These are phyloP conservation scores for Eurytoma adleriae DNA, from an alignment of 2,888 invertebrate genomes.

Conservation along the genomic window DNA sequence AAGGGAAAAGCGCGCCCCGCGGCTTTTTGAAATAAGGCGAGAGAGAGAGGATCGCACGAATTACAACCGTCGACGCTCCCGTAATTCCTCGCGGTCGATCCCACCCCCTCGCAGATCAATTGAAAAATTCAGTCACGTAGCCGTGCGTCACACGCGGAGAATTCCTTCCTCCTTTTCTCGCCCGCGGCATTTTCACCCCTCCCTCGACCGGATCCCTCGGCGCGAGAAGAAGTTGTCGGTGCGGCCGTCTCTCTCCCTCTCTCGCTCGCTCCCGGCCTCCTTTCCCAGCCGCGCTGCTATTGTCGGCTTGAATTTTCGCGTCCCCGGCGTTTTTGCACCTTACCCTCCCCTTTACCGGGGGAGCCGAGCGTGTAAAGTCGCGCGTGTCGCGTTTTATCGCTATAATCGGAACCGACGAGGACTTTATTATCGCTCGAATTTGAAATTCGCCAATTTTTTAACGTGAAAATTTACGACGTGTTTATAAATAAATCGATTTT, in stretches of 20 bases:
- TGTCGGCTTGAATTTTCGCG: slow-evolving; percentile 22
- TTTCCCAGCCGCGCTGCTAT: too few relatives aligned
- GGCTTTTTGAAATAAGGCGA: not conserved
- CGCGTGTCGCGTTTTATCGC: not conserved
- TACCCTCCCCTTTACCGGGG: not conserved
- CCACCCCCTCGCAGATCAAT: slow-evolving; percentile 27
- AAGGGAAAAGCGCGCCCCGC: too few relatives aligned
- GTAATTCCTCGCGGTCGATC: slow-evolving; percentile 20
- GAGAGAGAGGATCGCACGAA: not conserved
- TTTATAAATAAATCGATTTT: too few relatives aligned
- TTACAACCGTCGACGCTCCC: not conserved
- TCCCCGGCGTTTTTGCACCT: slow-evolving; percentile 20
- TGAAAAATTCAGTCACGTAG: slow-evolving; percentile 51
- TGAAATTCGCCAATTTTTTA: too few relatives aligned
- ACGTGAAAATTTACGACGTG: too few relatives aligned
- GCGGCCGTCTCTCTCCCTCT: not conserved
- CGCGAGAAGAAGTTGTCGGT: too few relatives aligned
- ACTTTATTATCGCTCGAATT: too few relatives aligned
- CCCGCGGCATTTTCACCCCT: not conserved
- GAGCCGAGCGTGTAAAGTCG: slow-evolving; percentile 15
- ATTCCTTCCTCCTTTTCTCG: slow-evolving; percentile 3
- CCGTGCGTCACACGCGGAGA: slow-evolving; percentile 43
- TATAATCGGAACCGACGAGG: too few relatives aligned
- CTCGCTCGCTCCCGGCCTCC: not conserved
- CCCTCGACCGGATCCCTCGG: not conserved